Conservation (phyloP, 53 echinoderm and acorn worm genomes). For the Antedon mediterranea region DNA sequence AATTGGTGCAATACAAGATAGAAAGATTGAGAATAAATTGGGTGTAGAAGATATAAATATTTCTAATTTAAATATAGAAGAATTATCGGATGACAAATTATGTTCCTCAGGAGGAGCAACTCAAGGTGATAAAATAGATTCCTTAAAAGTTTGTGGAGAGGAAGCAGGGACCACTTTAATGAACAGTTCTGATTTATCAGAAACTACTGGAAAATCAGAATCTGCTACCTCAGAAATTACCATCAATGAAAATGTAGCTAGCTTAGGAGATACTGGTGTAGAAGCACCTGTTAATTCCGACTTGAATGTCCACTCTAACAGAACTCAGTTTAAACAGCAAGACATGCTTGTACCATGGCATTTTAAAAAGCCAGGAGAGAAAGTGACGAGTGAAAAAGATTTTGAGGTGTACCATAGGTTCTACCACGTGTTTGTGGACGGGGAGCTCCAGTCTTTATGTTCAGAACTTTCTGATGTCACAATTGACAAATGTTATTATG, state of each 20-base stretch:
- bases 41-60: background rate
- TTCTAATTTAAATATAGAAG: background rate
- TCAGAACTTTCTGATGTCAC: slow-evolving; percentile 8
- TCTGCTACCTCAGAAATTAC: background rate
- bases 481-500: slow-evolving; percentile 55
- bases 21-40: too few relatives aligned
- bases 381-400: slow-evolving; percentile 2
- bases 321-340: slow-evolving; percentile 71
- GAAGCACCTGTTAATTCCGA: background rate
- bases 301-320: slow-evolving; percentile 55
- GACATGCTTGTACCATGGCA: slow-evolving; percentile 97
- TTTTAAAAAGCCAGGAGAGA: slow-evolving; percentile 26
- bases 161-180: too few relatives aligned
- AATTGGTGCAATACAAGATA: background rate
- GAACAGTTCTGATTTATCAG: background rate
- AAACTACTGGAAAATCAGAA: background rate
- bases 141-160: too few relatives aligned
- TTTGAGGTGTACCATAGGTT: slow-evolving; percentile 54
- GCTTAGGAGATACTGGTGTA: too few relatives aligned
- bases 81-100: background rate
- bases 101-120: too few relatives aligned
- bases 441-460: slow-evolving; percentile 65
- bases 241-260: too few relatives aligned
- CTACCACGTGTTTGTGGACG: slow-evolving; percentile 87
- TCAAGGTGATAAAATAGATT: too few relatives aligned